Evolutionary conservation across 2,888 invertebrate genomes (phyloP), one percentile per base, ranked within the genome.

Genomic region (Digitonthophagus gazella): DNA sequence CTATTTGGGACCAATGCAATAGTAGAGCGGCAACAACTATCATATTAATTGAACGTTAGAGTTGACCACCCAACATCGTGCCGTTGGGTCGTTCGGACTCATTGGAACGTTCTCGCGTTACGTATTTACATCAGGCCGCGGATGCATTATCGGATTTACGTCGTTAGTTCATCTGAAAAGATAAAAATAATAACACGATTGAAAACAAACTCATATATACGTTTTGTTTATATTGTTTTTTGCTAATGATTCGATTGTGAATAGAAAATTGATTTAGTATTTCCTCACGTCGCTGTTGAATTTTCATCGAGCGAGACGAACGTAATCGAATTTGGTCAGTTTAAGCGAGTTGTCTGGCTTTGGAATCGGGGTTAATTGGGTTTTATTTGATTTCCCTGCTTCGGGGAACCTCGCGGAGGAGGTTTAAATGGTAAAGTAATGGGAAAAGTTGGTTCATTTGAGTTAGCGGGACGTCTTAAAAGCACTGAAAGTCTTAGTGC

Each of bases 11-110:
- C 83, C 86, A 85, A 82, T 86, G 84, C 78, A 87, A 85, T 83
- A 87, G 82, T 81, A 87, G 81, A 80, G 85, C 82, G 73, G 85
- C 84, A 83, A 85, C 85, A 85, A 86, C 85, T 84, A 87, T 85
- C 87, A 87, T 87, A 82, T 83, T 82, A 82, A 79, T 80, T 79
- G 78, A 75, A 81, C 80, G 76, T 79, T 75, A 74, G 74, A 73
- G 28, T 44, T 44, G 28, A 44, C 75, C 84, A 84, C 84, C 83
- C 82, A 83, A 81, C 81, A 82, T 84, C 84, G 83, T 83, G 84
- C 83, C 82, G 83, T 80, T 78, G 78, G 75, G 74, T 70, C 79
- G 65, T 68, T 65, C 28, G 28, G 28, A 44, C 28, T 44, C 28
- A 44, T 44, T 44, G 28, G 28, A 44, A 44, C 28, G 28, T 44